Evolutionary conservation across 92 coral and sea anemone species (phyloP).

Genomic region (Porites divaricata): DNA sequence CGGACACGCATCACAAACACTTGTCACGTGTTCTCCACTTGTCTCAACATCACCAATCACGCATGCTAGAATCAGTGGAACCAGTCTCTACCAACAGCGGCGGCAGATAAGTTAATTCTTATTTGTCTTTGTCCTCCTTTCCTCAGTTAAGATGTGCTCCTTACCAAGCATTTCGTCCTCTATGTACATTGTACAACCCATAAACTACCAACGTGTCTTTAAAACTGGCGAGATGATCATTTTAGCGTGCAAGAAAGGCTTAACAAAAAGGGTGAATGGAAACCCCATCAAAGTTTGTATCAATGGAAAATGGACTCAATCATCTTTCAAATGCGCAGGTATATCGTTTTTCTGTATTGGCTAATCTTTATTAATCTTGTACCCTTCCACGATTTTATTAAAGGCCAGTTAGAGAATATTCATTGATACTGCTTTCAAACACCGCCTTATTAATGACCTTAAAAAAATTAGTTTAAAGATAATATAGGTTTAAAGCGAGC

Average conservation of each 20-base stretch:
- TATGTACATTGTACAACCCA: slow-evolving; percentile 54
- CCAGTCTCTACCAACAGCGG: background rate
- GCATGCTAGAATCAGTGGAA: background rate
- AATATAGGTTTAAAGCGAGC: no score
- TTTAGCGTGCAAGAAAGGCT: slow-evolving; percentile 74
- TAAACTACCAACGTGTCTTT: slow-evolving; percentile 35
- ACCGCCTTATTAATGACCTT: no score
- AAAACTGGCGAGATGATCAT: slow-evolving; percentile 65
- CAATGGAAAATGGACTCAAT: slow-evolving; percentile 51
- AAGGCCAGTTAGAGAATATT: no score
- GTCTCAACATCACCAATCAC: no score
- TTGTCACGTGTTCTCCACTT: no score
- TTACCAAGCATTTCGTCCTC: slow-evolving; percentile 61
- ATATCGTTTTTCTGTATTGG: no score
- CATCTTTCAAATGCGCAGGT: slow-evolving; percentile 11
- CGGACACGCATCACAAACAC: no score
- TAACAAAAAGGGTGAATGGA: slow-evolving; percentile 34
- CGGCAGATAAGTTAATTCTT: background rate
- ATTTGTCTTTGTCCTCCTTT: background rate
- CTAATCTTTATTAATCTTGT: no score
- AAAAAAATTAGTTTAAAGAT: no score
- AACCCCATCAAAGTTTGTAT: slow-evolving; percentile 60
- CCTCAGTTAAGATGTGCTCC: slow-evolving; percentile 49
- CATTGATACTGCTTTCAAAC: no score
- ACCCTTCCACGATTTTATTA: no score